A percentile compares a stretch with the other conserved stretches of the same genome.
Conservation (phyloP, 2,888 invertebrate species). For the Drosophila mettleri region DNA sequence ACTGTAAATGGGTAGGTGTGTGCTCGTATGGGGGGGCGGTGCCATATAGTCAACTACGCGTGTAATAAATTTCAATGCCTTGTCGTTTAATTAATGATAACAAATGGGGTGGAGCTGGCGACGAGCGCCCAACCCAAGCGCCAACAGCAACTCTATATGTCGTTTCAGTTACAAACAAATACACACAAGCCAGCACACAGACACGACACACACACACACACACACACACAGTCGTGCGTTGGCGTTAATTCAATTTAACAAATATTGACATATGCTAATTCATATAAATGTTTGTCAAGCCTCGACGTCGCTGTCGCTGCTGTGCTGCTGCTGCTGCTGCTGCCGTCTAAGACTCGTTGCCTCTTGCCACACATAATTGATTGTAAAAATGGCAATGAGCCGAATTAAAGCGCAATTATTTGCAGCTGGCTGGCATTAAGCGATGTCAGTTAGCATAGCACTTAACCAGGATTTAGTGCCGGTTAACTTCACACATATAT, state of each 20-base stretch:
- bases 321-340: no score
- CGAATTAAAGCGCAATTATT: slow-evolving; percentile 78
- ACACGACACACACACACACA: slow-evolving; percentile 7
- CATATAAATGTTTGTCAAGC: slow-evolving; percentile 72
- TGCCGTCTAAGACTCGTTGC: slow-evolving; percentile 9
- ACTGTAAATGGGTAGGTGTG: slow-evolving; percentile 9
- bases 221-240: slow-evolving; percentile 10
- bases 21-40: slow-evolving; percentile 14
- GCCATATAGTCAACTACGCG: slow-evolving; percentile 68
- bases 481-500: slow-evolving; percentile 40
- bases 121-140: slow-evolving; percentile 15
- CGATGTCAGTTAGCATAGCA: slow-evolving; percentile 61
- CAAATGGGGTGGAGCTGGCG: slow-evolving; percentile 64
- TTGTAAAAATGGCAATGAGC: slow-evolving; percentile 80
- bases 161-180: slow-evolving; percentile 28
- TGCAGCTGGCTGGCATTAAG: slow-evolving; percentile 73
- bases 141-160: slow-evolving; percentile 14
- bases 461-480: slow-evolving; percentile 64
- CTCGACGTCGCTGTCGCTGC: slow-evolving; percentile 7
- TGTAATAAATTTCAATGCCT: slow-evolving; percentile 81
- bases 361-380: slow-evolving; percentile 66
- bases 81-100: slow-evolving; percentile 81
- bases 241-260: slow-evolving; percentile 81
- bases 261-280: slow-evolving; percentile 82
- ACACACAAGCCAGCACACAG: slow-evolving; percentile 9